These are phyloP conservation scores for Sander lucioperca DNA, from an alignment of 2,113 vertebrate genomes.

Conservation along the genomic window DNA sequence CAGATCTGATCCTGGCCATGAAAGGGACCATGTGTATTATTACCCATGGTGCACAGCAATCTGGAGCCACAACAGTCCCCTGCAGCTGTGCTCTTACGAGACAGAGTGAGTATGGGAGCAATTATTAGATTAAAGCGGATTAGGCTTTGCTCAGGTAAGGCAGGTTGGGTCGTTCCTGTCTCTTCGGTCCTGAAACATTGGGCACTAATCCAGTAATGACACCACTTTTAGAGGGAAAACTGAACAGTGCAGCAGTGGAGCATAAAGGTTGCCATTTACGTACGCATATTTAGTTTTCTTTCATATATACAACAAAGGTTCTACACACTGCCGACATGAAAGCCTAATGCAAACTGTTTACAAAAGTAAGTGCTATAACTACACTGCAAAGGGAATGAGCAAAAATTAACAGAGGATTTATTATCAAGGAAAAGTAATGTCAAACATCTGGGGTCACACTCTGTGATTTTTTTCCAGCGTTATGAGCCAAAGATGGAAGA, in stretches of 20 bases:
- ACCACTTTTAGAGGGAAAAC: conserved; percentile 57
- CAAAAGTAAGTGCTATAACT: conserved; percentile 53
- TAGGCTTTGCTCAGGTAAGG: conserved; percentile 69
- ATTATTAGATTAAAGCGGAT: conserved; percentile 81
- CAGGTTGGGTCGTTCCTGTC: conserved; percentile 34
- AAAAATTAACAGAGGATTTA: conserved; percentile 55
- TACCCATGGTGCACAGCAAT: conserved; percentile 57
- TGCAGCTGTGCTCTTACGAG: conserved; percentile 64
- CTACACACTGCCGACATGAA: conserved; percentile 34
- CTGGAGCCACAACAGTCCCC: conserved; percentile 53
- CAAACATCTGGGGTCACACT: conserved; percentile 73
- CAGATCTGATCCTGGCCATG: conserved; percentile 43
- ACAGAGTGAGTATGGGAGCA: conserved; percentile 68
- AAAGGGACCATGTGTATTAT: conserved; percentile 52
- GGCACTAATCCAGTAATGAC: conserved; percentile 71
- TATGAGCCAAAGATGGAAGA: conserved; percentile 68
- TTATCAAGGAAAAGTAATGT: conserved; percentile 52
- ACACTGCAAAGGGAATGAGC: conserved; percentile 21
- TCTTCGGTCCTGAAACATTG: conserved; percentile 55
- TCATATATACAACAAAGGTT: conserved; percentile 44
- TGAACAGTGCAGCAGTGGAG: conserved; percentile 2
- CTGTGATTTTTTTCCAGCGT: conserved; percentile 59
- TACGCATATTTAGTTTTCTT: conserved; percentile 11
- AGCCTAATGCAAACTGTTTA: conserved; percentile 59
- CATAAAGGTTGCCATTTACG: conserved; percentile 29